Evolutionary conservation across 1,140 invertebrate species (phyloP), one percentile per base, ranked within the genome.

Genomic region (Meteorus sp.): DNA sequence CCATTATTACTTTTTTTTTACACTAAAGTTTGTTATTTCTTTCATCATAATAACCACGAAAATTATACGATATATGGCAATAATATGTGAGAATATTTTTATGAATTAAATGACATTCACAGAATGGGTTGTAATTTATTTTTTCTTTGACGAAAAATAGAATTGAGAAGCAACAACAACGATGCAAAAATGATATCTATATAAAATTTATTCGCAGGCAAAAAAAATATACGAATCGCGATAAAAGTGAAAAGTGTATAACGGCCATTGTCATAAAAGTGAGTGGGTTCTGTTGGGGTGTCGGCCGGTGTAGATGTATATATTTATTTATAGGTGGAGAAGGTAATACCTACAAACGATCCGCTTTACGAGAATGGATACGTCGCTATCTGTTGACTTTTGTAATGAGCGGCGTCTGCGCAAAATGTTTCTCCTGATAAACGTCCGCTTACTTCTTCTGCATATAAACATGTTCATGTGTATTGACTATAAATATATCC

Each of bases 181-280:
- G 17, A 8, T 47, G 44, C 17, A 47, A 5, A 4, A 13, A 6
- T 4, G n/a, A 20, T 17, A 8, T 7, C 4, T 7, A 25, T 20
- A 47, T 2, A 13, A 3, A 2, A 19, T 47, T 7, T 4, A 17
- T 4, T 2, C 13, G 47, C 3, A 5, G 27, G 27, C n/a, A 15
- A 50, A 23, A 11, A 8, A 5, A 22, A 23, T 13, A 13, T 7
- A 23, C 11, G 47, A 50, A 23, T 39, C 35, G 35, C 35, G 35
- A 59, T 53, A 53, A 59, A 59, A 59, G 57, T 59, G 50, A 59
- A 59, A 59, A 59, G 50, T 59, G 57, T 59, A n/a, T n/a, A 53
- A 53, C 35, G 41, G 29, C 57, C n/a, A n/a, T 31, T 52, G 33
- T 53, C 57, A 59, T 59, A 59, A 44, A 55, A 44, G 22, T 44